Evolutionary conservation across 2,888 invertebrate genomes (phyloP).

Genomic region (Criorhina ranunculi): DNA sequence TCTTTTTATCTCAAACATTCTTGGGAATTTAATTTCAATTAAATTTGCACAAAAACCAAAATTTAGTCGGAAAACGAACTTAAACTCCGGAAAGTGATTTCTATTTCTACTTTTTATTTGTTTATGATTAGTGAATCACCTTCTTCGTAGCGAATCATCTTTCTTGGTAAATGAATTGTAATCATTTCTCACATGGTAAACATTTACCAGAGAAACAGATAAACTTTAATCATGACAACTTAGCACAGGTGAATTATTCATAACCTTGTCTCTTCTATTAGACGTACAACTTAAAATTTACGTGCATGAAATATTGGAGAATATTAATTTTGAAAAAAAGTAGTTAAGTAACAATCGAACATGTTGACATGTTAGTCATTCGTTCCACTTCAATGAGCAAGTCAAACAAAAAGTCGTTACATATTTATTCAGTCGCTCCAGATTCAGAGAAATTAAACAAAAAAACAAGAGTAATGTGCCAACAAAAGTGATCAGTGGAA

Average conservation of each 20-base stretch:
- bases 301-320: conserved; percentile 49
- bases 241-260: conserved; percentile 59
- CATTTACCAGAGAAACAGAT: conserved; percentile 53
- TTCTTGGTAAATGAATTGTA: conserved; percentile 47
- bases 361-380: conserved; percentile 36
- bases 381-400: conserved; percentile 5
- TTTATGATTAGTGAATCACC: conserved; percentile 56
- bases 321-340: conserved; percentile 56
- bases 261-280: not conserved
- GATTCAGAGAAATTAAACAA: not conserved
- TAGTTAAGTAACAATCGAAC: conserved; percentile 8
- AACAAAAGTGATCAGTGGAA: not conserved
- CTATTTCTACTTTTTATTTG: conserved; percentile 21
- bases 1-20: conserved; percentile 21
- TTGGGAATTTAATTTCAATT: conserved; percentile 48
- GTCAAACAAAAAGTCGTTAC: conserved; percentile 16
- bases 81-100: conserved; percentile 38
- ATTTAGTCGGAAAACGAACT: conserved; percentile 16
- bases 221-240: conserved; percentile 45
- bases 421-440: conserved; percentile 30
- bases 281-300: conserved; percentile 1
- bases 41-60: conserved; percentile 43
- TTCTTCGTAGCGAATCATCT: conserved; percentile 23
- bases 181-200: conserved; percentile 37
- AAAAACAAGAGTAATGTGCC: not conserved